Conservation (phyloP, 1,140 invertebrate species). For the Pissodes strobi region DNA sequence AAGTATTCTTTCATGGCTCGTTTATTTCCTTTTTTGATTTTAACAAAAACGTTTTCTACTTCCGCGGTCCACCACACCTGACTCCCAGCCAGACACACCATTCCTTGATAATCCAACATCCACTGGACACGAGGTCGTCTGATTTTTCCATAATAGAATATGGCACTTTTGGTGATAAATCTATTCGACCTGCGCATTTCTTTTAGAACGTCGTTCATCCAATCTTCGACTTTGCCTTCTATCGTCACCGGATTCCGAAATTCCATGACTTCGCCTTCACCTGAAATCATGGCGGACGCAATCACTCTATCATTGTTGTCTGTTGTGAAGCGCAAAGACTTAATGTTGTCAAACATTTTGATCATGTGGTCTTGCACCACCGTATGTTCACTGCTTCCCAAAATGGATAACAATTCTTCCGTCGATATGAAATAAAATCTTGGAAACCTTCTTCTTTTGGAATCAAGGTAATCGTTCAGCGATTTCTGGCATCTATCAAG, state of each 20-base stretch:
- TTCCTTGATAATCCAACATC: conserved; percentile 87
- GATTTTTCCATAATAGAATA: conserved; percentile 79
- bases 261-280: conserved; percentile 85
- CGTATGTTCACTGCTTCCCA: conserved; percentile 79
- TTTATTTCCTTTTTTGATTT: conserved; percentile 76
- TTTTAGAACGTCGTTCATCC: conserved; percentile 82
- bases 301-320: conserved; percentile 66
- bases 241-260: conserved; percentile 66
- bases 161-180: conserved; percentile 84
- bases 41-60: conserved; percentile 84
- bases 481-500: conserved; percentile 90
- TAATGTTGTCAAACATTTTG: conserved; percentile 93
- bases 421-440: conserved; percentile 93
- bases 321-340: conserved; percentile 68
- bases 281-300: conserved; percentile 81
- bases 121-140: conserved; percentile 69
- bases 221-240: conserved; percentile 77
- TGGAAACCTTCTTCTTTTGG: conserved; percentile 83
- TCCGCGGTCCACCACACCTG: conserved; percentile 94
- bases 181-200: conserved; percentile 86
- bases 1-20: conserved; percentile 89
- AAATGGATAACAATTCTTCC: conserved; percentile 85
- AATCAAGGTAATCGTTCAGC: conserved; percentile 85
- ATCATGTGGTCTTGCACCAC: conserved; percentile 90
- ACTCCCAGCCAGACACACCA: conserved; percentile 83